Base-by-base conservation (phyloP, 2,113 vertebrate species). In the Thalassarche chlororhynchos region DNA sequence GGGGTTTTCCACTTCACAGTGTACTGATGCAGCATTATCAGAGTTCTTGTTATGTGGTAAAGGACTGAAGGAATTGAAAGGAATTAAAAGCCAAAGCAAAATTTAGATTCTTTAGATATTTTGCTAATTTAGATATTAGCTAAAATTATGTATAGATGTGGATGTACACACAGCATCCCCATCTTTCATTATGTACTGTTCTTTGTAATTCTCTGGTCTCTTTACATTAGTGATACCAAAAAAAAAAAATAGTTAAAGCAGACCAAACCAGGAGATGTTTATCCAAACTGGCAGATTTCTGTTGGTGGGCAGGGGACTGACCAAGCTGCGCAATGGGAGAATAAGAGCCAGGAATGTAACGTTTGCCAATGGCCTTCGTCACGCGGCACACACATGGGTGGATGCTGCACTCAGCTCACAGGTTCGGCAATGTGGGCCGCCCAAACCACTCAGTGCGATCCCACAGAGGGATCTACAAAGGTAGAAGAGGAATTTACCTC, bases 11-110 rank as follows among this genome's bases (percentile, higher is more conserved):
- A 95, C 76, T 93, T 89, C 54, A 61, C 69, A 90, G 80, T 86
- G 89, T 68, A 93, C 49, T 96, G 89, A 93, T 90, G 86, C 64
- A 96, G 72, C 64, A 87, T 79, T 92, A 96, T 87, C 58, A 94
- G 65, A 78, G 46, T 91, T 95, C 38, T n/a, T 93, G 86, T 91
- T 97, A 96, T 31, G 42, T 92, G 62, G 24, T 66, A 70, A 88
- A 89, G 70, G 82, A 95, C 83, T 92, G 52, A 85, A 80, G 47
- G 83, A 72, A 77, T 10, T 49, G 8, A 54, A 89, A 92, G 25
- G 54, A 75, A 89, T 42, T 66, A 87, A 77, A 92, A 90, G 40
- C 28, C 44, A 85, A 93, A 90, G 64, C 18, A 92, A 66, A 96
- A 80, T 69, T 76, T 70, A 95, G 58, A 83, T 47, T 52, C 75